Base-by-base conservation (phyloP, 2,797 vertebrate genomes). In the Gambusia yucatana region DNA sequence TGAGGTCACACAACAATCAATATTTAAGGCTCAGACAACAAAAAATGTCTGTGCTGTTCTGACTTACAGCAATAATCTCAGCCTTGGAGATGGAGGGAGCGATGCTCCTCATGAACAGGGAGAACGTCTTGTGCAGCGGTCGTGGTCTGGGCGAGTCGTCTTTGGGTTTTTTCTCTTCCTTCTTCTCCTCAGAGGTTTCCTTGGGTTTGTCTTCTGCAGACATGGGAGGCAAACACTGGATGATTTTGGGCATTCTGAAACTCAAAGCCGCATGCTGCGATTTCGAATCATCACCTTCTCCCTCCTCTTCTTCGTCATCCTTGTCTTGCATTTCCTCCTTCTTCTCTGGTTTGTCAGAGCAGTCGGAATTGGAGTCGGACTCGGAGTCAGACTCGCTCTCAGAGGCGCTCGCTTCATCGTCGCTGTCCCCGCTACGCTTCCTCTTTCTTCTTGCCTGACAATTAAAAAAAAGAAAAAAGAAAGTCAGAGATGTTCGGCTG, bases 61-160 rank as follows among this genome's bases (percentile, higher is more conserved):
- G 70, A 95, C 97, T 97, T 86, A 98, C 98, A 86, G 97, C 95
- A 6, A 98, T 94, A 16, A 98, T 98, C 91, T 98, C 98, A 0
- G 97, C 97, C 88, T 97, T 97, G 44, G 97, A 97, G 79, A 98
- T 98, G 78, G 96, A 95, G 22, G 98, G 98, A 2, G 98, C 97
- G 0, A 98, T 97, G 90, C 96, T 98, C 77, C 97, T 96, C 96
- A 98, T 97, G 86, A 98, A 98, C 71, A 98, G 95, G 2, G 97
- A 98, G 86, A 96, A 98, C 9, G 98, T 98, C 88, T 96, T 97
- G 91, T 98, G 97, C 39, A 98, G 94, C 0, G 98, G 97, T 2
- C 97, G 96, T 0, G 98, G 98, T 76, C 96, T 96, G 20, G 95
- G 96, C 2, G 93, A 87, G 59, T 95, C 94, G 25, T 97, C 97